A percentile compares a stretch with the other conserved stretches of the same genome.
phyloP scores from a whole-genome alignment of 2,113 vertebrate genomes.

The Cygnus atratus region DNA sequence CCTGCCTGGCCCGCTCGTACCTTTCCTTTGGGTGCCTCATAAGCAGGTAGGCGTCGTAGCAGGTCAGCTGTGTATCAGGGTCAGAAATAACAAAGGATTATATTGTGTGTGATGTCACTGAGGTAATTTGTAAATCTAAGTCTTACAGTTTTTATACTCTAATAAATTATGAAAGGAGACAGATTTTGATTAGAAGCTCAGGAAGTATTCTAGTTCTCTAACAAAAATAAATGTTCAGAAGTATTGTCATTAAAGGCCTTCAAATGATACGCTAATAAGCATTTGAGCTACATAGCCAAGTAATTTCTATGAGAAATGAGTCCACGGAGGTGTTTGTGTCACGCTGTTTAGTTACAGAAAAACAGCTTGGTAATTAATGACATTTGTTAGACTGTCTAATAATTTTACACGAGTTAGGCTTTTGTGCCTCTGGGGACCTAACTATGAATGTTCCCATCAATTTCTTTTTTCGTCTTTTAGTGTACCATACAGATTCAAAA shows the following conservation, averaged over 20 bases:
- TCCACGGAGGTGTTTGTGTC: not conserved
- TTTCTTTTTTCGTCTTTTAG: not conserved
- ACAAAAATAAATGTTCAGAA: conserved; percentile 1
- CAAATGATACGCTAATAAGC: conserved; percentile 1
- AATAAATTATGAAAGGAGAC: not conserved
- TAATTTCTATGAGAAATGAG: conserved; percentile 4
- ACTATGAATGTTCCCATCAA: not conserved
- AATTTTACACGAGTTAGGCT: not conserved
- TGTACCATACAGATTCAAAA: not conserved
- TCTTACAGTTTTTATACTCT: not conserved
- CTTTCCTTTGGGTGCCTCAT: not conserved
- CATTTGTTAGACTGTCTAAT: not conserved
- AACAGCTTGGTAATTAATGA: conserved; percentile 1
- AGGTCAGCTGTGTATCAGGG: not conserved
- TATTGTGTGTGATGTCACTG: not conserved
- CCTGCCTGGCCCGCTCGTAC: not conserved
- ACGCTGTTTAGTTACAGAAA: not conserved
- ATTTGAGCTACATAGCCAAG: not conserved
- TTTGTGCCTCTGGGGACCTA: not conserved
- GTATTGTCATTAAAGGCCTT: conserved; percentile 16
- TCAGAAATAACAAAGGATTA: not conserved
- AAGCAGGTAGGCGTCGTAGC: not conserved
- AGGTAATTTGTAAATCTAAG: rapidly evolving
- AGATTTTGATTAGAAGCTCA: not conserved
- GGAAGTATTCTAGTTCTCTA: not conserved